Base-by-base conservation (phyloP, 2,888 invertebrate species). In the Altica lythri region DNA sequence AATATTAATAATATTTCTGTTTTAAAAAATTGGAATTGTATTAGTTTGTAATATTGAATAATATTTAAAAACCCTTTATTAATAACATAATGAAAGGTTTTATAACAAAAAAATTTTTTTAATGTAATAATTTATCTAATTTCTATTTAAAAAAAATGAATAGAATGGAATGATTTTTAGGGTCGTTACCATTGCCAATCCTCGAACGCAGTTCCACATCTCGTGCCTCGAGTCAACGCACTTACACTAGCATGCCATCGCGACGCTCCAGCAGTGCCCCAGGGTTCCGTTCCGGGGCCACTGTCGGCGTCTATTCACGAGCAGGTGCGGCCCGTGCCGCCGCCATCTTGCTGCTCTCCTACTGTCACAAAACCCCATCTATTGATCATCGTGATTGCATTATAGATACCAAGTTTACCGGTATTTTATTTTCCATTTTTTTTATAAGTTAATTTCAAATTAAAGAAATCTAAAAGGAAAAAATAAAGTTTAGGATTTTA, bases 311-410 rank as follows among this genome's bases (percentile, higher is more conserved):
- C 30, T 55, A 62, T 69, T 90, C 90, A 76, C 86, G 91, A 82
- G 89, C 90, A 91, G 91, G 91, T 90, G 90, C 90, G 85, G 91
- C 91, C 80, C 88, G 90, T 79, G 85, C 89, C 81, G 91, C 91
- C 82, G 91, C 91, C 88, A 90, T 92, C 88, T 90, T 92, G 89
- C 88, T 92, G 83, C 90, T 91, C 84, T 91, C 91, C 84, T 90
- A 68, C 59, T 66, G 89, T 83, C 89, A 43, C 38, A 47, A 19
- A 10, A 18, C 55, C 17, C 43, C 55, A 8, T 19, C 47, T 12
- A 5, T 42, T 43, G 55, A 51, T 16, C 19, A 22, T 22, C 46
- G 17, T 17, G 51, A 19, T 35, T 19, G 30, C 18, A 19, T 35
- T 47, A 30, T 42, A 47, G 55, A 51, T 51, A 55, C 51, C 46